Conservation (phyloP, 2,888 invertebrate species). For the Platycheirus rosarum region DNA sequence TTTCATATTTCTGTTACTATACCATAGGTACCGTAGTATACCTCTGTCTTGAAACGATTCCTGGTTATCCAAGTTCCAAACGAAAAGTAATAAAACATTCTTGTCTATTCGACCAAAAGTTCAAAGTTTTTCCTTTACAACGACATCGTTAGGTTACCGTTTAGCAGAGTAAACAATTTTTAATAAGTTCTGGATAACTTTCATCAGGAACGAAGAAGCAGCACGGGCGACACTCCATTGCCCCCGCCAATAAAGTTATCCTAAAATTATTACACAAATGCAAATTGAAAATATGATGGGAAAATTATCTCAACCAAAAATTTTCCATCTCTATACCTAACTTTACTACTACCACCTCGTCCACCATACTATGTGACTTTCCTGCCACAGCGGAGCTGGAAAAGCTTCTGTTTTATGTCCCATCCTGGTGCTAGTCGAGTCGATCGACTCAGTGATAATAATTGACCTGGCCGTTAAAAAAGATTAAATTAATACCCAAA, state of each 20-base stretch:
- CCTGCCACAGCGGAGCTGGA: neutral
- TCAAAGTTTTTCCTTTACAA: constrained; percentile 36
- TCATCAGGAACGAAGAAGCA: no score
- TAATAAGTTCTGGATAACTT: constrained; percentile 63
- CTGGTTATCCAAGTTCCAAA: neutral
- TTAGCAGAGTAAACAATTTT: constrained; percentile 60
- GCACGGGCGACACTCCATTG: constrained; percentile 14
- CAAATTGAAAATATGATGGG: constrained; percentile 56
- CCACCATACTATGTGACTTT: neutral
- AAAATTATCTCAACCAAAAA: constrained; percentile 34
- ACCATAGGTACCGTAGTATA: neutral
- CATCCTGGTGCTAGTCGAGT: constrained; percentile 14
- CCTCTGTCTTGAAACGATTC: neutral
- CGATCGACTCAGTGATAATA: constrained; percentile 31
- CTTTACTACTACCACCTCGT: neutral
- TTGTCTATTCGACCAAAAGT: constrained; percentile 36
- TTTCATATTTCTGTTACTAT: constrained; percentile 5
- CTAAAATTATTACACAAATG: constrained; percentile 62
- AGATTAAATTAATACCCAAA: constrained; percentile 37
- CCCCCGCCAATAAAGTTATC: constrained; percentile 27
- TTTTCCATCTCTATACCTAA: constrained; percentile 5
- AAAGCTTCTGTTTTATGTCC: constrained; percentile 20
- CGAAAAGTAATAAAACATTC: constrained; percentile 19
- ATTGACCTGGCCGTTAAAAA: constrained; percentile 29
- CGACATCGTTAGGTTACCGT: constrained; percentile 37